Conservation (phyloP, 2,888 invertebrate genomes). For the Sphaeridia pumilis region DNA sequence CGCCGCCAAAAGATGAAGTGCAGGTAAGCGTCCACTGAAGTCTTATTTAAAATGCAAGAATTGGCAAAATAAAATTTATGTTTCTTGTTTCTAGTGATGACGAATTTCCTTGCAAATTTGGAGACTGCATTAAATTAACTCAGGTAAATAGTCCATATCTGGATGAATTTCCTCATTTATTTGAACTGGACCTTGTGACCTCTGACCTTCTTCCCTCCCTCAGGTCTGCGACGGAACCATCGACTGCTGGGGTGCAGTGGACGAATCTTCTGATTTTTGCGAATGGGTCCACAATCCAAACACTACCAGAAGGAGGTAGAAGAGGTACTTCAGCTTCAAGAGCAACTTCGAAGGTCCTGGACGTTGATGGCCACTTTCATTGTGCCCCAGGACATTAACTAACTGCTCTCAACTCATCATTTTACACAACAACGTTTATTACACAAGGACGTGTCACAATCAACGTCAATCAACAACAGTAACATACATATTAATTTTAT, state of each 20-base stretch:
- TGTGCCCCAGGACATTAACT: too few species aligned
- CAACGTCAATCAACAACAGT: too few species aligned
- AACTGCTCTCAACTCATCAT: too few species aligned
- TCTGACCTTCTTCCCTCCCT: neutral
- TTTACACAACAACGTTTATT: too few species aligned
- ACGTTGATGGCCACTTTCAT: too few species aligned
- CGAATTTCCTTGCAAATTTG: slow-evolving; percentile 34
- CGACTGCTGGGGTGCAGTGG: slow-evolving; percentile 33
- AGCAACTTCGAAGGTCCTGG: too few species aligned
- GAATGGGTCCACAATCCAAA: slow-evolving; percentile 21
- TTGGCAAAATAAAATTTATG: neutral
- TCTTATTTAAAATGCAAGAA: neutral
- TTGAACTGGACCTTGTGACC: neutral
- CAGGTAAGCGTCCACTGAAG: slow-evolving; percentile 14
- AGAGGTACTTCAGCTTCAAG: neutral
- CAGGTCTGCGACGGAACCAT: slow-evolving; percentile 27
- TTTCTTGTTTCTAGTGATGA: slow-evolving; percentile 4
- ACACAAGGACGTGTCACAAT: too few species aligned
- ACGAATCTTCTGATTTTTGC: slow-evolving; percentile 32
- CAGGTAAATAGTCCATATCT: slow-evolving; percentile 11
- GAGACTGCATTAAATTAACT: slow-evolving; percentile 27
- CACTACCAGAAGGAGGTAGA: neutral
- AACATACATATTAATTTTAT: too few species aligned
- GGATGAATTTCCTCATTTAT: neutral
- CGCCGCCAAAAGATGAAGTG: slow-evolving; percentile 21